Conservation (phyloP, 2,797 vertebrate species). For the Rhynchonycteris naso region DNA sequence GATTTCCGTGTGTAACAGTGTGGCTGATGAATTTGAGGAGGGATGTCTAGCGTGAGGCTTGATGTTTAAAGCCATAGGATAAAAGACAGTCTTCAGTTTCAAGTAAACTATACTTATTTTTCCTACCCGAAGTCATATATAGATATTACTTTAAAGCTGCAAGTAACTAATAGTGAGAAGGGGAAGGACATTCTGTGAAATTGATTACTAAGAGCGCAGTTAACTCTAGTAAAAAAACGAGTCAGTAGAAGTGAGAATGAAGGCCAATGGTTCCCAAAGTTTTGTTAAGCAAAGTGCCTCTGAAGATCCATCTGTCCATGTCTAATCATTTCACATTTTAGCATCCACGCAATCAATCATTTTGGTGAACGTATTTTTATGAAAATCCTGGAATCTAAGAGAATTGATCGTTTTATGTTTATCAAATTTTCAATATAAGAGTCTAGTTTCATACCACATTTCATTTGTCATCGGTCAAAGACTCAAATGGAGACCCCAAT, state of each 20-base stretch:
- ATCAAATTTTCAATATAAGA: neutral
- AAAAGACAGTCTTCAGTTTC: constrained; percentile 68
- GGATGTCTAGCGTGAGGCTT: constrained; percentile 45
- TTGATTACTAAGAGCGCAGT: neutral
- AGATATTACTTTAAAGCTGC: constrained; percentile 26
- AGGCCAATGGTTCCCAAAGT: neutral
- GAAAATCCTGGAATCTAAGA: neutral
- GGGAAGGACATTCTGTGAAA: neutral
- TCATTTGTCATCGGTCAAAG: neutral
- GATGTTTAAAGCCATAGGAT: constrained; percentile 68
- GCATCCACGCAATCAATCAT: neutral
- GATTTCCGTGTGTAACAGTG: constrained; percentile 48
- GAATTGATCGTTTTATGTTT: constrained; percentile 3
- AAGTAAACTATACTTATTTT: constrained; percentile 7
- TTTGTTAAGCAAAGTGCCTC: neutral
- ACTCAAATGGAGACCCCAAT: neutral
- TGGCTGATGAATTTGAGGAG: constrained; percentile 55
- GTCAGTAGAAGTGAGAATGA: neutral
- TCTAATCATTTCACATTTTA: neutral
- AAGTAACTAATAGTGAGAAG: neutral
- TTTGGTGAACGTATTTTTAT: neutral
- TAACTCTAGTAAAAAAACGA: neutral
- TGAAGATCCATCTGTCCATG: neutral
- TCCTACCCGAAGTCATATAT: neutral
- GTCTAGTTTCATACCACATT: neutral